These are phyloP conservation scores for Strigamia maritima DNA, from an alignment of 2,888 invertebrate genomes.

Conservation along the genomic window DNA sequence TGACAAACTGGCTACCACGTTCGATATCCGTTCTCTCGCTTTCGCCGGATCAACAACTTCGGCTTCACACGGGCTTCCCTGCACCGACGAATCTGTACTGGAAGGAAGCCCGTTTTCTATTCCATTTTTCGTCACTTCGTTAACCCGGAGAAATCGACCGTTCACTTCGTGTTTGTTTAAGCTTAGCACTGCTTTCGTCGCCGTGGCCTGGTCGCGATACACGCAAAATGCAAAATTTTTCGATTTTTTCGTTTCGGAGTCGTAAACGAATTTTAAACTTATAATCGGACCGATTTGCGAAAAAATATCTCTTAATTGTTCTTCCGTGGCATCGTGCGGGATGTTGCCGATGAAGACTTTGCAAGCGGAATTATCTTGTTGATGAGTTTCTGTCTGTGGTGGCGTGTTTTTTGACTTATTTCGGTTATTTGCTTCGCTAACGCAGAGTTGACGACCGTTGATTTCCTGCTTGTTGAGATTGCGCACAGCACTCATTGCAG, in stretches of 20 bases:
- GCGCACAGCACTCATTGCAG: too few species aligned
- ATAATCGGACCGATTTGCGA: slow-evolving; percentile 94
- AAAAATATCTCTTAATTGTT: slow-evolving; percentile 95
- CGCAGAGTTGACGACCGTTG: slow-evolving; percentile 88
- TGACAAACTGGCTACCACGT: slow-evolving; percentile 94
- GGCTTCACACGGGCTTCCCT: slow-evolving; percentile 92
- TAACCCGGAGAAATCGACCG: slow-evolving; percentile 90
- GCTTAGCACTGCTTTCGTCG: slow-evolving; percentile 96
- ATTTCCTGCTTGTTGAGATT: too few species aligned
- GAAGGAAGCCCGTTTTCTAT: slow-evolving; percentile 47
- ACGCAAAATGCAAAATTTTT: slow-evolving; percentile 99
- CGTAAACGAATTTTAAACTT: slow-evolving; percentile 84
- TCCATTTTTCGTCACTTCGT: slow-evolving; percentile 71
- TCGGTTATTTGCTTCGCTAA: too few species aligned
- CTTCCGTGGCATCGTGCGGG: slow-evolving; percentile 98
- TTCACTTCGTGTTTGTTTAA: slow-evolving; percentile 95
- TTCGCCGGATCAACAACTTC: slow-evolving; percentile 89
- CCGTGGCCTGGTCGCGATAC: slow-evolving; percentile 96
- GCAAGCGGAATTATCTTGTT: too few species aligned
- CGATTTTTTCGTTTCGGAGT: slow-evolving; percentile 97
- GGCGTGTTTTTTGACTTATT: too few species aligned
- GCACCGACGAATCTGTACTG: slow-evolving; percentile 53
- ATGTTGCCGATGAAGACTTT: too few species aligned
- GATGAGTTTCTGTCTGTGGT: too few species aligned
- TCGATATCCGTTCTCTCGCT: slow-evolving; percentile 94